phyloP scores from a whole-genome alignment of 1,140 invertebrate genomes.

The Saxidomus purpurata region DNA sequence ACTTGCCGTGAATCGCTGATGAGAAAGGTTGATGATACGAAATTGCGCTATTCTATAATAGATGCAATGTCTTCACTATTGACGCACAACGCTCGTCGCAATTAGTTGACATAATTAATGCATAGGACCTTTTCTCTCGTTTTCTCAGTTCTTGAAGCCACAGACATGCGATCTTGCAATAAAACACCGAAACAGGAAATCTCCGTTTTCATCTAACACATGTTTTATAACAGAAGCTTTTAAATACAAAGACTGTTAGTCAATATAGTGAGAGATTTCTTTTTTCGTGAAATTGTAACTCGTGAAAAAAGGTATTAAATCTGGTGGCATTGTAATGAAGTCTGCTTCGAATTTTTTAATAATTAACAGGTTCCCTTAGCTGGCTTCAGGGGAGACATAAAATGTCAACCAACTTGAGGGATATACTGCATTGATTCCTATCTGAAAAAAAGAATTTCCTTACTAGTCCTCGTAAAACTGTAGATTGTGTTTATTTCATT shows the following conservation, averaged over 20 bases:
- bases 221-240: neutral
- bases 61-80: neutral
- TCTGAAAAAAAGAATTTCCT: too few species aligned
- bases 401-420: too few species aligned
- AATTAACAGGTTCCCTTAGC: too few species aligned
- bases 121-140: slow-evolving; percentile 16
- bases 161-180: neutral
- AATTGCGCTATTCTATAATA: neutral
- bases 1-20: neutral
- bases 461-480: too few species aligned
- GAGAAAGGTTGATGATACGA: neutral
- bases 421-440: too few species aligned
- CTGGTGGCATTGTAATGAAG: neutral
- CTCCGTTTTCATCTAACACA: neutral
- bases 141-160: neutral
- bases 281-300: neutral
- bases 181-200: slow-evolving; percentile 15
- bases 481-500: too few species aligned
- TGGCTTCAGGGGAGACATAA: neutral
- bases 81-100: neutral
- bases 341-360: too few species aligned
- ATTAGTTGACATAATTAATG: slow-evolving; percentile 45
- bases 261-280: neutral
- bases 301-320: neutral
- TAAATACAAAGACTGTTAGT: neutral